Conservation (phyloP, 2,797 vertebrate genomes). For the Molossus alvarezi region DNA sequence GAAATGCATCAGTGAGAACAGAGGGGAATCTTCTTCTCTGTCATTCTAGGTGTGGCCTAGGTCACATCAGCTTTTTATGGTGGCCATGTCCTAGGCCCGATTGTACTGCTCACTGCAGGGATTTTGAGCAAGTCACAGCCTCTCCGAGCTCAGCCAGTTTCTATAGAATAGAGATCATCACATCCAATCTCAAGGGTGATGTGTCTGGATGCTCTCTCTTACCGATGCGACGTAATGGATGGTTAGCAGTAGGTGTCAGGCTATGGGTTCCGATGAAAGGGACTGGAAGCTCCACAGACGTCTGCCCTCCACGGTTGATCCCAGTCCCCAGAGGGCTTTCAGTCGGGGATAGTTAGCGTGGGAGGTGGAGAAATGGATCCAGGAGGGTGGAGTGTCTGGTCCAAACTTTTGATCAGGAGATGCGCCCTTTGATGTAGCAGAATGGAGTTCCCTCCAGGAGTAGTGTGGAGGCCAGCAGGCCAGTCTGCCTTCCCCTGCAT, state of each 20-base stretch:
- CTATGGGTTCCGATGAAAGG: constrained; percentile 66
- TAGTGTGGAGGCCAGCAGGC: neutral
- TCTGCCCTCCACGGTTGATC: constrained; percentile 48
- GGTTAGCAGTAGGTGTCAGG: neutral
- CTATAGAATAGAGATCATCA: neutral
- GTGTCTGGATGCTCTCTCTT: neutral
- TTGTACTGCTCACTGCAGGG: neutral
- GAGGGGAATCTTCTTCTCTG: neutral
- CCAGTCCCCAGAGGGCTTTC: constrained; percentile 63
- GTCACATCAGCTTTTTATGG: neutral
- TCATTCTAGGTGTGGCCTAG: neutral
- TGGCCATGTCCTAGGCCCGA: accelerated
- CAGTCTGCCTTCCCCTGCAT: neutral
- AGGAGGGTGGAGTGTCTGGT: constrained; percentile 76
- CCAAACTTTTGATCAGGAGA: constrained; percentile 83
- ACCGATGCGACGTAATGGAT: neutral
- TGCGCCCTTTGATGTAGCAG: constrained; percentile 82
- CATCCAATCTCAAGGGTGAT: neutral
- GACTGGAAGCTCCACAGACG: constrained; percentile 31
- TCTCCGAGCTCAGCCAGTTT: neutral
- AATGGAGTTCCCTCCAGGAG: constrained; percentile 70
- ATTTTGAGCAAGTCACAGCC: neutral
- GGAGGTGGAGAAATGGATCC: constrained; percentile 73
- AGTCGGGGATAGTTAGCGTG: neutral
- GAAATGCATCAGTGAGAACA: neutral